A percentile compares a stretch with the other conserved stretches of the same genome.
Evolutionary conservation across 2,113 vertebrate genomes (phyloP).

Genomic region (Parotia lawesii): DNA sequence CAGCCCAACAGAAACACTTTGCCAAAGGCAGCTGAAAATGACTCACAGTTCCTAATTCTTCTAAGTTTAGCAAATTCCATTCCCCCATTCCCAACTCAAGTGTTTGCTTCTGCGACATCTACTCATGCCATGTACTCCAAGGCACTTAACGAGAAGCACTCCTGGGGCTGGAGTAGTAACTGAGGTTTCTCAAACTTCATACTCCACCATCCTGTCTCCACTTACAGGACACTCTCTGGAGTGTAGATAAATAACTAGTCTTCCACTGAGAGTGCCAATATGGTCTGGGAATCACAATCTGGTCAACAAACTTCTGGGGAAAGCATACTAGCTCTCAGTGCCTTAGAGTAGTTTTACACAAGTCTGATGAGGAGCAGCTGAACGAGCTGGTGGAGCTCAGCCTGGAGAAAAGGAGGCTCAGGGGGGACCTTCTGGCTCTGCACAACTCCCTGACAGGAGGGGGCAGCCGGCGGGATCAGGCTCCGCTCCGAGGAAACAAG

Average conservation of each 20-base stretch:
- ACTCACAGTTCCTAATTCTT: background rate
- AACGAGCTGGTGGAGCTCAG: background rate
- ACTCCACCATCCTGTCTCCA: background rate
- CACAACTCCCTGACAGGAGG: background rate
- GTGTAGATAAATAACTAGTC: background rate
- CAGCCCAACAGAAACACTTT: background rate
- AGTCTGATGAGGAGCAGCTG: background rate
- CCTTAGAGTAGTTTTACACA: background rate
- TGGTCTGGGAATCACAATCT: background rate
- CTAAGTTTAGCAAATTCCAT: background rate
- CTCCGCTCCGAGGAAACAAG: background rate
- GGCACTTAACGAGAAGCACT: background rate
- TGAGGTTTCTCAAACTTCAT: background rate
- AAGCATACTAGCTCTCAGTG: background rate
- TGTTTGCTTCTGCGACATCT: background rate
- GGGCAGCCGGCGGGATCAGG: rapidly evolving
- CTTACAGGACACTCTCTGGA: background rate
- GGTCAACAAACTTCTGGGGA: background rate
- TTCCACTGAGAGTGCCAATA: rapidly evolving
- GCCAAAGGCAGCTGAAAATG: background rate
- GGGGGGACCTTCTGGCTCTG: background rate
- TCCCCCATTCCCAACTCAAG: background rate
- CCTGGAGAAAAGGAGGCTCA: background rate
- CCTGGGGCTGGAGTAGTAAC: background rate
- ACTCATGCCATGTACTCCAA: background rate